phyloP scores from a whole-genome alignment of 2,797 vertebrate species.

The Miichthys miiuy region DNA sequence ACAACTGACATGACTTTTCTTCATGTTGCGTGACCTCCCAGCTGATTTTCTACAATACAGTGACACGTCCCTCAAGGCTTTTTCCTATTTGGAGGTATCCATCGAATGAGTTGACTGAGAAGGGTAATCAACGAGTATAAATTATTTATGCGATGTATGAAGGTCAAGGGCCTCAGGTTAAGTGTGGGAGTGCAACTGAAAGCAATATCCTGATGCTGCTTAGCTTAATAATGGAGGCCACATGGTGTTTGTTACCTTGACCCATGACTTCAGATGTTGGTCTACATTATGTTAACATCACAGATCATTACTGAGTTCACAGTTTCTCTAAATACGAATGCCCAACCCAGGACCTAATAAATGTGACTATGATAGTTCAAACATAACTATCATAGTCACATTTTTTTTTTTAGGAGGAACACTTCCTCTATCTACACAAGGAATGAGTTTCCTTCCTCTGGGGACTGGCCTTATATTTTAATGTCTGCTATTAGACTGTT shows the following conservation, averaged over 20 bases:
- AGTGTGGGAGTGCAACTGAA: slow-evolving; percentile 47
- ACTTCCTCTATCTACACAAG: neutral
- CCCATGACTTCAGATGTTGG: neutral
- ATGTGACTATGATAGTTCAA: neutral
- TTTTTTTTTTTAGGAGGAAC: neutral
- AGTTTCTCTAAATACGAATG: neutral
- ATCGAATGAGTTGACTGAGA: slow-evolving; percentile 46
- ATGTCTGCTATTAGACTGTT: slow-evolving; percentile 6
- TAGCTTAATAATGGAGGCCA: slow-evolving; percentile 5
- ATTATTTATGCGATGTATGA: slow-evolving; percentile 72
- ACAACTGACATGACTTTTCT: slow-evolving; percentile 18
- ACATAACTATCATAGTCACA: too few species aligned
- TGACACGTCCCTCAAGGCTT: slow-evolving; percentile 17
- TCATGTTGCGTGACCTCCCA: slow-evolving; percentile 24
- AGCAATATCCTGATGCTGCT: slow-evolving; percentile 42
- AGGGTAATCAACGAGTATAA: slow-evolving; percentile 52
- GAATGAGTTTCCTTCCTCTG: slow-evolving; percentile 33
- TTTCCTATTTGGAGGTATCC: slow-evolving; percentile 48
- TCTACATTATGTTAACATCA: neutral
- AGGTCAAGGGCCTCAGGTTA: slow-evolving; percentile 71
- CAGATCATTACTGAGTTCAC: neutral
- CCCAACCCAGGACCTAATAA: slow-evolving; percentile 3
- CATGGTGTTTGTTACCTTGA: slow-evolving; percentile 4
- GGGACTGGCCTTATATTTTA: neutral
- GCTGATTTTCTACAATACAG: slow-evolving; percentile 27